phyloP scores from a whole-genome alignment of 2,888 invertebrate species.

The Aplocera efformata region DNA sequence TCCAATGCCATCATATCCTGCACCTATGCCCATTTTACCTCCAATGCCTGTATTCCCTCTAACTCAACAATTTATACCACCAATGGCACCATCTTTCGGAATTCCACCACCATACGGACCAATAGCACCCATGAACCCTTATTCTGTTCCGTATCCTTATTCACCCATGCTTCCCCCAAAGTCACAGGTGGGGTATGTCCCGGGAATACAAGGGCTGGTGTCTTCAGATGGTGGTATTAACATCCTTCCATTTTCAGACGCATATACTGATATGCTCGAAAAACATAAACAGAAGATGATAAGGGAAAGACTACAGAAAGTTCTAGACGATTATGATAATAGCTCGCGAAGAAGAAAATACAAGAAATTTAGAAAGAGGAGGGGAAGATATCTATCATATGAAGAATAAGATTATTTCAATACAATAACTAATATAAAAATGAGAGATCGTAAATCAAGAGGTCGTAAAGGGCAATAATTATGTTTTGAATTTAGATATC shows the following conservation, averaged over 20 bases:
- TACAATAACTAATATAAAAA: too few species aligned
- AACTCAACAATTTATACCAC: conserved; percentile 2
- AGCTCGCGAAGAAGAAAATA: conserved; percentile 22
- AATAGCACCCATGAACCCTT: conserved; percentile 17
- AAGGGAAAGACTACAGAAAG: conserved; percentile 41
- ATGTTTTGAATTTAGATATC: too few species aligned
- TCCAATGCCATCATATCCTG: conserved; percentile 21
- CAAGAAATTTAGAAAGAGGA: conserved; percentile 1
- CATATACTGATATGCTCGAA: conserved; percentile 57
- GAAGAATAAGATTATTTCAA: too few species aligned
- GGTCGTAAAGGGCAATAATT: too few species aligned
- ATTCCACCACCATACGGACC: conserved; percentile 34
- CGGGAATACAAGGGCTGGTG: conserved; percentile 57
- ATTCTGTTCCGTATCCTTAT: conserved; percentile 13
- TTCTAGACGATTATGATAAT: conserved; percentile 40
- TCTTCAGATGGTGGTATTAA: conserved; percentile 61
- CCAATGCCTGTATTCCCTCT: conserved; percentile 16
- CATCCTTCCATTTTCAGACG: conserved; percentile 66
- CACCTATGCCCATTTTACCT: conserved; percentile 18
- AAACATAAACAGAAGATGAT: conserved; percentile 55
- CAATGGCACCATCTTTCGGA: conserved; percentile 32
- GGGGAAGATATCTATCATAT: too few species aligned
- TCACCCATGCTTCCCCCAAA: conserved; percentile 13
- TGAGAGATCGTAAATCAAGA: too few species aligned
- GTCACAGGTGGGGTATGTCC: conserved; percentile 47